phyloP scores from a whole-genome alignment of 2,888 invertebrate genomes.

The Pandemis corylana region DNA sequence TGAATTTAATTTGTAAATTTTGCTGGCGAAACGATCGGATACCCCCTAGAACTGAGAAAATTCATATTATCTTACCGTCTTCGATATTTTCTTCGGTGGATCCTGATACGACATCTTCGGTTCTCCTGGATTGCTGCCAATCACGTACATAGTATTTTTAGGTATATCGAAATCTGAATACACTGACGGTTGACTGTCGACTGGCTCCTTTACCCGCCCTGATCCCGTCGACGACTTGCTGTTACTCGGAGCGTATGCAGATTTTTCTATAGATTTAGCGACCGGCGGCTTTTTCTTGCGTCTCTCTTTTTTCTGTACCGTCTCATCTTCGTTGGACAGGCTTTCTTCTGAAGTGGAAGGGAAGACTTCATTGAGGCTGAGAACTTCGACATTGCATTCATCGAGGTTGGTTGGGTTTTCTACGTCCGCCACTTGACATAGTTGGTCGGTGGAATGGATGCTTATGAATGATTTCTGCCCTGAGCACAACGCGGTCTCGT shows the following conservation, averaged over 20 bases:
- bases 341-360: constrained; percentile 82
- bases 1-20: no score
- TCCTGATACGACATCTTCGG: constrained; percentile 79
- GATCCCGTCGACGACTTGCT: constrained; percentile 76
- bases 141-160: constrained; percentile 76
- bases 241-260: constrained; percentile 71
- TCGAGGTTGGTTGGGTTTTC: constrained; percentile 64
- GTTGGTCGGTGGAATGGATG: constrained; percentile 80
- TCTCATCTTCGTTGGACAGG: constrained; percentile 73
- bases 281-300: constrained; percentile 55
- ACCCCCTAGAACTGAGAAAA: no score
- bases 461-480: constrained; percentile 80
- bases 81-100: constrained; percentile 78
- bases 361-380: constrained; percentile 78
- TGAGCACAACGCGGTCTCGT: constrained; percentile 59
- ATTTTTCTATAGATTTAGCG: constrained; percentile 59
- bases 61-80: constrained; percentile 62
- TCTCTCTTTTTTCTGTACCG: constrained; percentile 60
- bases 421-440: constrained; percentile 69
- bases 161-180: constrained; percentile 77
- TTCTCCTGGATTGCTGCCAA: constrained; percentile 80
- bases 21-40: no score
- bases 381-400: constrained; percentile 77
- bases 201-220: constrained; percentile 60
- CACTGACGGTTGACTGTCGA: constrained; percentile 65